Base-by-base conservation (phyloP, 2,797 vertebrate species). In the Sitta carolinensis region DNA sequence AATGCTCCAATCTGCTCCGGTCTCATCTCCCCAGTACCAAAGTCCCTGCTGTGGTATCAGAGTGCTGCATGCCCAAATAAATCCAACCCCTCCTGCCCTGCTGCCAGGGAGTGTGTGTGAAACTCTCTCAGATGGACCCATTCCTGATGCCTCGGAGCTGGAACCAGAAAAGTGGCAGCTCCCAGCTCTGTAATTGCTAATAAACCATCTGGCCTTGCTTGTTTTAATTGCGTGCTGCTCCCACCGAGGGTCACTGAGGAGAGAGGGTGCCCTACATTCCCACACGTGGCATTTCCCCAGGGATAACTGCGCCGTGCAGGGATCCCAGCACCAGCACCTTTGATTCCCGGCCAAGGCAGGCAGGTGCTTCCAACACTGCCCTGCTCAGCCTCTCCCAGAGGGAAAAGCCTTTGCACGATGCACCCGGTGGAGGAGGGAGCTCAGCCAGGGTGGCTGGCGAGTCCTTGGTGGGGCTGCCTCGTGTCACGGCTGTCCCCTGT, bases 161-260 rank as follows among this genome's bases (percentile, higher is more conserved):
- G 70, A 59, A 48, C 1, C 10, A 67, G 74, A 19, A 17, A 62
- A 84, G 72, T 4, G n/a, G 50, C 8, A 3, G 70, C 57, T 88
- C 61, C 57, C 68, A 80, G 78, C 81, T 57, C 50, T 62, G 67
- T 6, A 57, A 84, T 30, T 1, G 15, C 81, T 78, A 80, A 92
- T 70, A 64, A 95, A 92, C 93, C 89, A 83, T 51, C 90, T 95
- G 93, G 84, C 87, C 51, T 32, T 7, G 68, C 90, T 83, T 20
- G 57, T 51, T 92, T 87, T 62, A 85, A 89, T 52, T 77, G 84
- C 5, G 11, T 13, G 50, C 64, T 25, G 61, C 84, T 77, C 59
- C 1, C 6, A 17, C 0, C 3, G 72, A 50, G 93, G 81, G 21
- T 32, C 4, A 8, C 32, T 1, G 23, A 70, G 89, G 34, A 52